Conservation (phyloP, 2,113 vertebrate genomes). For the Noturus placidus region DNA sequence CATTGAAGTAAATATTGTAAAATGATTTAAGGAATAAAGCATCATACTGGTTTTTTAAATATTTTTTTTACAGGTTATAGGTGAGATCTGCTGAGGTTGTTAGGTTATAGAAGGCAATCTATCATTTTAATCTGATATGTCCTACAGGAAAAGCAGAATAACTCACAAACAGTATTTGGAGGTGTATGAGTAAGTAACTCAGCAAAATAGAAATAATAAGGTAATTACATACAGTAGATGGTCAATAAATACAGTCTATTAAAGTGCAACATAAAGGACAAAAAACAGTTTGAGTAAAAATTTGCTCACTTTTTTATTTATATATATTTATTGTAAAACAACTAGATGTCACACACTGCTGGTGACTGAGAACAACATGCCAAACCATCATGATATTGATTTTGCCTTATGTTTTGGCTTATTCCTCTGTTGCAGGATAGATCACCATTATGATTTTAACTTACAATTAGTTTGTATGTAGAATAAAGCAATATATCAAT, state of each 20-base stretch:
- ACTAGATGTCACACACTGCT: background rate
- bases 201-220: constrained; percentile 3
- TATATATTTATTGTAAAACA: background rate
- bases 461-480: background rate
- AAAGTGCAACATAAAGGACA: background rate
- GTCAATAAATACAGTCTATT: background rate
- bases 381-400: background rate
- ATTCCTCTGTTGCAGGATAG: background rate
- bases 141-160: background rate
- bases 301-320: background rate
- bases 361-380: background rate
- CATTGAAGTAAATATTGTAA: background rate
- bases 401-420: background rate
- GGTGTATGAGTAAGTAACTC: background rate
- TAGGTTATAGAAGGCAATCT: background rate
- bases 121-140: background rate
- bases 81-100: background rate
- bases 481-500: background rate
- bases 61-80: background rate
- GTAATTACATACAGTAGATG: background rate
- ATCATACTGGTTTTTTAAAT: no score
- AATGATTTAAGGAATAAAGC: background rate
- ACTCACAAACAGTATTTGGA: background rate
- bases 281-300: background rate
- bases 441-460: background rate